Conservation (phyloP, 2,113 vertebrate genomes). For the Eudyptes chrysolophus region DNA sequence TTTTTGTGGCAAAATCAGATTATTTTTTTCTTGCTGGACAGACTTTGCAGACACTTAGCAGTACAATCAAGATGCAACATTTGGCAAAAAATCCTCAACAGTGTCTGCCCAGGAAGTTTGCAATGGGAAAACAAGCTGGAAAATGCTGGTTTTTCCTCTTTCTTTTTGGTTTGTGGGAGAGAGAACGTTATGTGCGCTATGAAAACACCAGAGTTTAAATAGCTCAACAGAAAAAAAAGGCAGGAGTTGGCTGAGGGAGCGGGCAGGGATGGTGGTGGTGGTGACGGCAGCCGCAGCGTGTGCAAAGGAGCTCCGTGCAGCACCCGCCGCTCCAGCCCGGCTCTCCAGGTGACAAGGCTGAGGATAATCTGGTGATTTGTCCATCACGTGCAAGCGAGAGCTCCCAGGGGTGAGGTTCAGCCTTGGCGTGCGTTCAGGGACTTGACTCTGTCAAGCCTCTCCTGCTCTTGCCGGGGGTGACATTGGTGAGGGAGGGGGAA, state of each 20-base stretch:
- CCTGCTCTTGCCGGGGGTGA: not conserved
- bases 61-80: not conserved
- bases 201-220: not conserved
- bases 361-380: no score
- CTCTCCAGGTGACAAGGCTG: not conserved
- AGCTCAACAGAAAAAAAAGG: not conserved
- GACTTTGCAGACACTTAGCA: not conserved
- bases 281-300: not conserved
- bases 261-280: not conserved
- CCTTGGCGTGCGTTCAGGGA: not conserved
- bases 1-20: not conserved
- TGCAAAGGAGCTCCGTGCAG: not conserved
- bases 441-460: not conserved
- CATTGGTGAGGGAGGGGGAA: not conserved
- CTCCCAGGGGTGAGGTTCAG: not conserved
- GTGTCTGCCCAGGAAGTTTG: not conserved
- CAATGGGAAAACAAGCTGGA: not conserved
- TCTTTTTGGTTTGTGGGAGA: not conserved
- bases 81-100: not conserved
- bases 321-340: not conserved
- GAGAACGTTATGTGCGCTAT: rapidly evolving
- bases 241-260: not conserved
- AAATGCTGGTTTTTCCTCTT: not conserved
- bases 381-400: not conserved
- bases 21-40: not conserved